These are phyloP conservation scores for Apeira syringaria DNA, from an alignment of 2,888 invertebrate genomes.

Conservation along the genomic window DNA sequence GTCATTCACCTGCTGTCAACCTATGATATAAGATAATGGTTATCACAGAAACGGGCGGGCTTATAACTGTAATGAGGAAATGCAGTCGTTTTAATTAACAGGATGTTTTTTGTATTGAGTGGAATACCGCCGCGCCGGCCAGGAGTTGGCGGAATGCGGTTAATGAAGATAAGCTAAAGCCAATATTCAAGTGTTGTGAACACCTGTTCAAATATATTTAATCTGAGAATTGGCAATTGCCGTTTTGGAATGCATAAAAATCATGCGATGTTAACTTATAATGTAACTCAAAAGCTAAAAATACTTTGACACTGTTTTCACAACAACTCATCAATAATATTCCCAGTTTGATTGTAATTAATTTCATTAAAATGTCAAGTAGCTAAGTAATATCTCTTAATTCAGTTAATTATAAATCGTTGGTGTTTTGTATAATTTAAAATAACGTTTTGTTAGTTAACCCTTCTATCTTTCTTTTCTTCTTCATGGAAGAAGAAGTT, in stretches of 20 bases:
- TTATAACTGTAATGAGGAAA: slow-evolving; percentile 27
- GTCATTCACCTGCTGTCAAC: slow-evolving; percentile 66
- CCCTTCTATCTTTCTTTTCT: too few relatives aligned
- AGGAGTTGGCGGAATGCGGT: slow-evolving; percentile 16
- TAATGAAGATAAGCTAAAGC: slow-evolving; percentile 20
- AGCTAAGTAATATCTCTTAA: too few relatives aligned
- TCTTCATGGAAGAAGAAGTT: too few relatives aligned
- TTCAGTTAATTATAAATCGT: too few relatives aligned
- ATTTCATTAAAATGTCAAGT: too few relatives aligned
- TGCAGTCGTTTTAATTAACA: slow-evolving; percentile 28
- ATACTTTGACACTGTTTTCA: too few relatives aligned
- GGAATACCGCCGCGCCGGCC: slow-evolving; percentile 25
- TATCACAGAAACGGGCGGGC: slow-evolving; percentile 37
- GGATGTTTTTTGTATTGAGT: slow-evolving; percentile 23
- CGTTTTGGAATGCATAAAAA: slow-evolving; percentile 26
- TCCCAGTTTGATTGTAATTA: too few relatives aligned
- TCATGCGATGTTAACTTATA: too few relatives aligned
- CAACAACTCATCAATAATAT: too few relatives aligned
- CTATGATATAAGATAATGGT: slow-evolving; percentile 53
- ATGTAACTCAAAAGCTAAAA: too few relatives aligned
- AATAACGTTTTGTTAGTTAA: too few relatives aligned
- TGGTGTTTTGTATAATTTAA: too few relatives aligned
- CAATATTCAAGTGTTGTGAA: slow-evolving; percentile 12
- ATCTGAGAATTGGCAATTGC: slow-evolving; percentile 18
- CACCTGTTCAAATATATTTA: slow-evolving; percentile 25